Conservation (phyloP, 2,888 invertebrate species). For the Hirtodrosophila duncani region DNA sequence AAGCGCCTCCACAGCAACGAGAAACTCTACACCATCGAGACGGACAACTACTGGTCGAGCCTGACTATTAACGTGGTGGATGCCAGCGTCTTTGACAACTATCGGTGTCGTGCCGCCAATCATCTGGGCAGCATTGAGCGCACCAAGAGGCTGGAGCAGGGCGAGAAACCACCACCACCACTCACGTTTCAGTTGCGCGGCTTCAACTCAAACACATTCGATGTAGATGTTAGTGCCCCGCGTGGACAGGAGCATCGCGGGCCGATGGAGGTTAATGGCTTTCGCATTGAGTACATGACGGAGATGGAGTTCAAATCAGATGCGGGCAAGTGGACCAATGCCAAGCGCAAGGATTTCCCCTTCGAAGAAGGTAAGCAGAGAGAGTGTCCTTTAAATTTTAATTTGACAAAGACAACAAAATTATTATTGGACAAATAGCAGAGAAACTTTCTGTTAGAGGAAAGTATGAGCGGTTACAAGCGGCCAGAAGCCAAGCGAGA, state of each 20-base stretch:
- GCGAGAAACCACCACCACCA: conserved; percentile 80
- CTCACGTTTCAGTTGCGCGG: conserved; percentile 74
- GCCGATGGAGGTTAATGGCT: conserved; percentile 77
- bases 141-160: conserved; percentile 79
- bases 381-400: no score
- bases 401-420: no score
- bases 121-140: conserved; percentile 79
- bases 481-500: no score
- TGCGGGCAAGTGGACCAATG: conserved; percentile 77
- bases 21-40: conserved; percentile 67
- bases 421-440: no score
- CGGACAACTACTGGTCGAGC: conserved; percentile 73
- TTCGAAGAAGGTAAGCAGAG: conserved; percentile 76
- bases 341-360: conserved; percentile 75
- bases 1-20: conserved; percentile 73
- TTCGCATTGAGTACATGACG: conserved; percentile 77
- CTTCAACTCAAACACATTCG: conserved; percentile 78
- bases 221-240: conserved; percentile 76
- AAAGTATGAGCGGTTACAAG: no score
- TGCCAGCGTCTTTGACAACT: conserved; percentile 78
- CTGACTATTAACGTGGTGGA: conserved; percentile 73
- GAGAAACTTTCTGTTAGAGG: no score
- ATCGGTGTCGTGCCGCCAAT: conserved; percentile 80
- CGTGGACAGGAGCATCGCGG: conserved; percentile 52
- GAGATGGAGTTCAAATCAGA: conserved; percentile 75